phyloP scores from a whole-genome alignment of 2,888 invertebrate species.

The Nephrotoma guestfalica region DNA sequence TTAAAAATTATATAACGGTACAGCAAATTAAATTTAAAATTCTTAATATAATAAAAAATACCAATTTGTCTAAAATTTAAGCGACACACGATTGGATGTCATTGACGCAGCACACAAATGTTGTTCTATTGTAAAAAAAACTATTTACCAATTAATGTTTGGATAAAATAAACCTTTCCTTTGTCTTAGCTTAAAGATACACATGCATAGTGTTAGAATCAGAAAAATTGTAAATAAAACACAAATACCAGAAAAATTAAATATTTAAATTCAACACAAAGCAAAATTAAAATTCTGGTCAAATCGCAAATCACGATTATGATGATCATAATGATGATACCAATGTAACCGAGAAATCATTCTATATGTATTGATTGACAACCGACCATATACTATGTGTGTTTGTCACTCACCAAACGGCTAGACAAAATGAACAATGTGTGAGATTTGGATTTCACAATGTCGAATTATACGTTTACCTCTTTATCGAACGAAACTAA shows the following conservation, averaged over 20 bases:
- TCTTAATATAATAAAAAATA: neutral
- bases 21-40: neutral
- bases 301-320: neutral
- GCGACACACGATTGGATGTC: neutral
- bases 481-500: neutral
- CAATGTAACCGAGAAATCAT: neutral
- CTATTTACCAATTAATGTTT: neutral
- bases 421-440: neutral
- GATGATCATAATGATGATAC: neutral
- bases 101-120: neutral
- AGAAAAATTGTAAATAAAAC: neutral
- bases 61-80: neutral
- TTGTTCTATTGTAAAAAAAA: neutral
- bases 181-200: neutral
- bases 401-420: neutral
- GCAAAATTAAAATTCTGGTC: neutral
- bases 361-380: neutral
- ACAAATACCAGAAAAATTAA: neutral
- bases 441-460: neutral
- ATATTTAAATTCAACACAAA: neutral
- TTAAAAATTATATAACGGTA: neutral
- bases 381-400: neutral
- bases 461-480: neutral
- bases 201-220: neutral
- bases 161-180: neutral